Percentiles rank a stretch among this genome's conserved stretches.
Conservation (phyloP, 2,113 vertebrate species). For the Forbesichthys papilliferus region DNA sequence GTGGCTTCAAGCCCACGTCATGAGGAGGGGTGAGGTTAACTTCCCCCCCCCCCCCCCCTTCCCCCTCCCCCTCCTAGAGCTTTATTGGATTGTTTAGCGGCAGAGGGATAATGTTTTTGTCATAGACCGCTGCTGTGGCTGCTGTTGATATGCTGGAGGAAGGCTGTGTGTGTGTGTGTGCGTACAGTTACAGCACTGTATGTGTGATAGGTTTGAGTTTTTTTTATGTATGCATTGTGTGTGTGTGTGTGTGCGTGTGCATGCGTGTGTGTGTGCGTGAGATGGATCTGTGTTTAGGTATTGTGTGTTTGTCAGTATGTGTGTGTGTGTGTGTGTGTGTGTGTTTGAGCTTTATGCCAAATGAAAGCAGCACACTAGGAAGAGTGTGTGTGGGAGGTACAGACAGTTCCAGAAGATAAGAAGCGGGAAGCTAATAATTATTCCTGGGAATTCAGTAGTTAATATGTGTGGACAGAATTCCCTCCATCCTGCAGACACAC, state of each 20-base stretch:
- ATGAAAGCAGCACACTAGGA: constrained; percentile 24
- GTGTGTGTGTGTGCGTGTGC: background rate
- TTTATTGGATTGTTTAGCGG: constrained; percentile 99
- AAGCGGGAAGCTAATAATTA: constrained; percentile 21
- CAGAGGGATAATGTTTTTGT: constrained; percentile 99
- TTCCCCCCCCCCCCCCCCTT: constrained; percentile 86
- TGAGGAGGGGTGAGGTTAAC: constrained; percentile 99
- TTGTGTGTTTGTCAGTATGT: too few relatives aligned
- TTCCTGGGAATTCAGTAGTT: constrained; percentile 50
- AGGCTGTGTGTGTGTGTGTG: constrained; percentile 31
- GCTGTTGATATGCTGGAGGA: constrained; percentile 74
- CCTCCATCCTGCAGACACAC: constrained; percentile 18
- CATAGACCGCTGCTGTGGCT: constrained; percentile 87
- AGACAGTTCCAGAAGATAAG: constrained; percentile 28
- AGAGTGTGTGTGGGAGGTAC: constrained; percentile 24
- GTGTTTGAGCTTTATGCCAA: background rate
- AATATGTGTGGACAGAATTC: constrained; percentile 55
- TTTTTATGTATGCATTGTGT: background rate
- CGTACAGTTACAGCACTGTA: too few relatives aligned
- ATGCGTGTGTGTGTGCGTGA: background rate
- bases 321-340: too few relatives aligned
- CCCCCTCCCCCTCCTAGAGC: constrained; percentile 90
- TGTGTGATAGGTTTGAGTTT: background rate
- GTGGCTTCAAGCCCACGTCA: constrained; percentile 95
- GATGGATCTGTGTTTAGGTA: too few relatives aligned